A percentile compares a stretch with the other conserved stretches of the same genome.
Evolutionary conservation across 1,140 invertebrate genomes (phyloP).

Genomic region (Medauroidea extradentata): DNA sequence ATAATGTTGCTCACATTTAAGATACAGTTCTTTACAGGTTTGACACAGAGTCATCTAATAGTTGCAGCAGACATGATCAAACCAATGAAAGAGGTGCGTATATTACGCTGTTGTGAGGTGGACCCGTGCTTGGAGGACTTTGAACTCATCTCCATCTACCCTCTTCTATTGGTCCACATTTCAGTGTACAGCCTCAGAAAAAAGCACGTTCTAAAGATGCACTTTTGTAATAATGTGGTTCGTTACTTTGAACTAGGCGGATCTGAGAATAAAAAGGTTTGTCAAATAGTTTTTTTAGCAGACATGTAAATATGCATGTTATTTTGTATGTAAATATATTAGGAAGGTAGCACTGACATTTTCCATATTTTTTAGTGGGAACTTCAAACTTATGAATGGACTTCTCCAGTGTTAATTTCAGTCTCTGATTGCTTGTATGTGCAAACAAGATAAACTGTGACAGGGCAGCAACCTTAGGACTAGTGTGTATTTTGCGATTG

Average conservation of each 20-base stretch:
- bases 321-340: too few relatives aligned
- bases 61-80: slow-evolving; percentile 49
- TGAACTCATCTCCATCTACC: slow-evolving; percentile 53
- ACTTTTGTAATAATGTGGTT: slow-evolving; percentile 44
- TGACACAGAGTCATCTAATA: slow-evolving; percentile 53
- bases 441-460: too few relatives aligned
- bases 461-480: too few relatives aligned
- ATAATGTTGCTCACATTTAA: neutral
- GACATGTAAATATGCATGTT: too few relatives aligned
- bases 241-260: slow-evolving; percentile 49
- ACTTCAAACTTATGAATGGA: too few relatives aligned
- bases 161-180: slow-evolving; percentile 50
- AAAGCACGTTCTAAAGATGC: slow-evolving; percentile 51
- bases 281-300: slow-evolving; percentile 15
- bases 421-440: too few relatives aligned
- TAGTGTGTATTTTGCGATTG: too few relatives aligned
- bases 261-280: slow-evolving; percentile 42
- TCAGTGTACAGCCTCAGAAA: slow-evolving; percentile 50
- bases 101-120: slow-evolving; percentile 33
- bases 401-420: too few relatives aligned
- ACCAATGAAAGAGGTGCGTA: slow-evolving; percentile 23
- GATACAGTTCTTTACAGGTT: slow-evolving; percentile 33
- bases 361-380: too few relatives aligned
- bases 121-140: slow-evolving; percentile 53
- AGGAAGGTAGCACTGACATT: too few relatives aligned